A percentile compares a stretch with the other conserved stretches of the same genome.
These are phyloP conservation scores for Mixornis gularis DNA, from an alignment of 2,113 vertebrate genomes.

Conservation along the genomic window DNA sequence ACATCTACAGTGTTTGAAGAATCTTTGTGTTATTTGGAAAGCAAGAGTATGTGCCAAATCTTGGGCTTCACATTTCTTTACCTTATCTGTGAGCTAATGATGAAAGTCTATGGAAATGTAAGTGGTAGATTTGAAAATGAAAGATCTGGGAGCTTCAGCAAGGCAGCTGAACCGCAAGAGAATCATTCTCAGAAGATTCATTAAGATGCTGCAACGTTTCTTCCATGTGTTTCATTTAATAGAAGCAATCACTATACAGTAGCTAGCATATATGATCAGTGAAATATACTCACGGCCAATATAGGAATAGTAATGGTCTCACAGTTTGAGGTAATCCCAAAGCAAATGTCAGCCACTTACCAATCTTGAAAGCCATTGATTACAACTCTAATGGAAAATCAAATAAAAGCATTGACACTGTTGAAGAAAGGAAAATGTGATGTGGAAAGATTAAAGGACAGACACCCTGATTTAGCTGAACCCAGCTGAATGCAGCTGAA, in stretches of 20 bases:
- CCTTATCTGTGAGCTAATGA: not conserved
- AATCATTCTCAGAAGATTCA: not conserved
- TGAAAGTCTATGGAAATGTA: not conserved
- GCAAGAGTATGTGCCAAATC: not conserved
- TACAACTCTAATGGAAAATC: not conserved
- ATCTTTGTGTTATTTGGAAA: not conserved
- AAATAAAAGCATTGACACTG: not conserved
- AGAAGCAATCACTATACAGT: not conserved
- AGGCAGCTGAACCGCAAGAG: not conserved
- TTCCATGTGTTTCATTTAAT: not conserved
- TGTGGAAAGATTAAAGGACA: not conserved
- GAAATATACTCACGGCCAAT: not conserved
- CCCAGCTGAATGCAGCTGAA: not conserved
- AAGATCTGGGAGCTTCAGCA: not conserved
- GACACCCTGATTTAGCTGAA: not conserved
- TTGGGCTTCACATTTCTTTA: not conserved
- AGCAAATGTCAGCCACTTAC: not conserved
- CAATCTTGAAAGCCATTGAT: not conserved
- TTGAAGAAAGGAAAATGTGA: not conserved
- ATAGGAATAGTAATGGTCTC: not conserved
- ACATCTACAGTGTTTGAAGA: not conserved
- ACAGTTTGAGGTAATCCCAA: not conserved
- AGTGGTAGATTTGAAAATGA: not conserved
- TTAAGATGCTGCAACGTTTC: not conserved
- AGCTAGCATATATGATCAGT: not conserved